These are phyloP conservation scores for Antheraea mylitta DNA, from an alignment of 1,140 invertebrate species.

Conservation along the genomic window DNA sequence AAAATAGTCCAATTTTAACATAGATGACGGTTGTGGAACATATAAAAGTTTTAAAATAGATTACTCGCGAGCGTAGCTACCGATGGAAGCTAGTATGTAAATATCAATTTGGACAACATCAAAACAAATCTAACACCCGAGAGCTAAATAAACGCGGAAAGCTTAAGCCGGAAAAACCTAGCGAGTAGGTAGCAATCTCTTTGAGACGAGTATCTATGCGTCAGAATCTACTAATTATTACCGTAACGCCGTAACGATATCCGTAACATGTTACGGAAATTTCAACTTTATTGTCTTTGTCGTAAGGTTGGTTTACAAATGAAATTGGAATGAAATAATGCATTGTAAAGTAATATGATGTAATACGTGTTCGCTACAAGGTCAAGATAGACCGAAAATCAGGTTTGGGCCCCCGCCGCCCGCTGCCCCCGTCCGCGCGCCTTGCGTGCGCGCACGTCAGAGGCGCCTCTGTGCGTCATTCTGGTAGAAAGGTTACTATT, in stretches of 20 bases:
- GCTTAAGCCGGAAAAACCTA: conserved; percentile 69
- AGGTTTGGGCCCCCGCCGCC: conserved; percentile 56
- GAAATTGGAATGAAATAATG: conserved; percentile 42
- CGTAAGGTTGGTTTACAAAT: conserved; percentile 28
- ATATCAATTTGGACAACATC: conserved; percentile 24
- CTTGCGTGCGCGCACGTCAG: conserved; percentile 30
- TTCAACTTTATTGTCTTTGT: conserved; percentile 18
- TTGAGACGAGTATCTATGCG: conserved; percentile 33
- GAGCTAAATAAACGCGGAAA: conserved; percentile 64
- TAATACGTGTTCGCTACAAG: conserved; percentile 71
- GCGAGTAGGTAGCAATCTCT: conserved; percentile 49
- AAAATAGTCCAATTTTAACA: no score
- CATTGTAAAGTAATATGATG: conserved; percentile 68
- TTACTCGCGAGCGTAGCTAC: not conserved
- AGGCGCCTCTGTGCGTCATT: conserved; percentile 39
- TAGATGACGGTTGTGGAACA: no score
- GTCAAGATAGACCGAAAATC: conserved; percentile 77
- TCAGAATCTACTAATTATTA: conserved; percentile 24
- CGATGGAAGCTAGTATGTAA: conserved; percentile 4
- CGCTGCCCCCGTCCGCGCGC: conserved; percentile 15
- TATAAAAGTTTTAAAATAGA: not conserved
- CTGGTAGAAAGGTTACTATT: not conserved
- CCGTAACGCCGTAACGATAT: conserved; percentile 22
- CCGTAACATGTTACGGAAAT: conserved; percentile 10
- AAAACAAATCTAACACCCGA: conserved; percentile 28